Evolutionary conservation across 2,797 vertebrate species (phyloP).

Genomic region (Phrynocephalus forsythii): DNA sequence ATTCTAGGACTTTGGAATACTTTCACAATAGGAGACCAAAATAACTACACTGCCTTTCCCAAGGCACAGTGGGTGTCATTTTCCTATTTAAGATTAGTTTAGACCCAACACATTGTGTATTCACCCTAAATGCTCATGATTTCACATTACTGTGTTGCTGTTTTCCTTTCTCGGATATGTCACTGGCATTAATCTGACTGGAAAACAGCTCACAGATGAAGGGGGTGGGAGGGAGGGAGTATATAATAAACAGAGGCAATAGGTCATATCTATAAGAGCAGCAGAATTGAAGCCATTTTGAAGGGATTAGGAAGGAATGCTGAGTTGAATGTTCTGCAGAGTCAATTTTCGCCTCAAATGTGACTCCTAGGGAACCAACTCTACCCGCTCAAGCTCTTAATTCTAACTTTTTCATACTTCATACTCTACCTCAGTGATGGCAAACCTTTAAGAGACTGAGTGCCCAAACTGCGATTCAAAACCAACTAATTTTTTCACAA

Average conservation of each 20-base stretch:
- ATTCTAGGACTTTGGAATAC: constrained; percentile 36
- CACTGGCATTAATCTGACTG: constrained; percentile 60
- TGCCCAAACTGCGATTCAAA: no score
- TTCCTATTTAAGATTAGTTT: constrained; percentile 38
- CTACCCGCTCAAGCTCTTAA: background rate
- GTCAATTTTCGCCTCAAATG: constrained; percentile 43
- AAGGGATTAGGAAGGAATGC: constrained; percentile 7
- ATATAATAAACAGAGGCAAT: constrained; percentile 44
- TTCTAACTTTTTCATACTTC: background rate
- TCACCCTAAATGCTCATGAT: constrained; percentile 54
- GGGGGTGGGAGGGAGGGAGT: no score
- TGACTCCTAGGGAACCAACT: background rate
- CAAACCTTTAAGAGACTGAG: no score
- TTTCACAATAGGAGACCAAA: constrained; percentile 63
- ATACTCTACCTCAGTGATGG: no score
- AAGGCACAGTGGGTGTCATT: constrained; percentile 46
- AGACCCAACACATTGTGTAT: constrained; percentile 44
- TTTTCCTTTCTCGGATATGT: constrained; percentile 65
- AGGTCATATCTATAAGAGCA: constrained; percentile 37
- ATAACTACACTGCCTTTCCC: constrained; percentile 52
- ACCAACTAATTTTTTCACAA: no score
- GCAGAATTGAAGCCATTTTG: constrained; percentile 37
- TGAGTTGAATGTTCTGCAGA: background rate
- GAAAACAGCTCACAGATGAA: constrained; percentile 48
- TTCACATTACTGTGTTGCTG: constrained; percentile 52